Evolutionary conservation across 2,888 invertebrate genomes (phyloP), one percentile per base, ranked within the genome.

Genomic region (Ormyrus pomaceus): DNA sequence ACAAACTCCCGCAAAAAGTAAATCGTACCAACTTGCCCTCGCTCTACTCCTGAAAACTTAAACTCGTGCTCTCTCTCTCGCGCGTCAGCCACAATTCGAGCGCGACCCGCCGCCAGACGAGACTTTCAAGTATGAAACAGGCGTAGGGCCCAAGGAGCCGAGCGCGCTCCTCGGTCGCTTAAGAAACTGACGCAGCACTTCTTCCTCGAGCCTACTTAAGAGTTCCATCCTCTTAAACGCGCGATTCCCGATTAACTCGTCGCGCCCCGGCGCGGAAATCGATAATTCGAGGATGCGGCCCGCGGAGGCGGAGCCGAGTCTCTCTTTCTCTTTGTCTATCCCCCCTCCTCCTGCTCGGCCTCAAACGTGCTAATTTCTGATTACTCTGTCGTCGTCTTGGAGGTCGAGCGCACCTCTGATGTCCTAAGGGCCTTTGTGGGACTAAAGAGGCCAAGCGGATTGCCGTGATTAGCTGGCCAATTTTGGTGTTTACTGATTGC

Each of bases 201-300:
- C 66, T 19, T 56, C 53, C n/a, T 34, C 72, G 50, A 77, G 80
- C 46, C 80, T 73, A 80, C 80, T 80, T 77, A 80, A 73, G 56
- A 80, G 77, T 80, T 80, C 58, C 62, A 81, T 81, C 77, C 76
- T 74, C 77, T 81, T 77, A 73, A 51, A 19, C 61, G 53, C 58
- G 59, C 66, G 58, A 34, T 48, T 46, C 45, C 46, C 79, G 74
- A 64, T 82, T 79, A 74, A 68, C 77, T 71, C 68, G 70, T 69
- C 66, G 65, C 66, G 65, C 34, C 48, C 13, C 11, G 13, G 8
- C 34, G 51, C 8, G 34, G 64, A 19, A 77, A 80, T 83, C 83
- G 78, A 83, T 82, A 83, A 83, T 84, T 82, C 78, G 69, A 72
- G 77, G 66, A 79, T 78, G 82, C 76, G 68, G 13, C 8, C 8